Evolutionary conservation across 2,888 invertebrate species (phyloP), one percentile per base, ranked within the genome.

Genomic region (Tipula helvola): DNA sequence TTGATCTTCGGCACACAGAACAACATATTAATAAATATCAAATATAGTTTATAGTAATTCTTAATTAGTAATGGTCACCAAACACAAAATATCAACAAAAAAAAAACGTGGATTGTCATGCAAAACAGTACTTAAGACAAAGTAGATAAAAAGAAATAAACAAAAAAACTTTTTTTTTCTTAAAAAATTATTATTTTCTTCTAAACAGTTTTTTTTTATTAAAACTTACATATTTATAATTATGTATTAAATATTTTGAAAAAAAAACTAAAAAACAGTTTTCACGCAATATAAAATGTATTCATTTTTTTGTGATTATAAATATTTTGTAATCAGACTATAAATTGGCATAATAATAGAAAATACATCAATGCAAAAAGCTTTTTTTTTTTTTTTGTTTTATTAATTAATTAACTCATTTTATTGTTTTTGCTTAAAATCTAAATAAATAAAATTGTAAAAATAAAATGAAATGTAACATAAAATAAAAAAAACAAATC

Each of bases 361-460:
- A 71, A 71, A 71, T 71, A 71, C 71, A 71, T 71, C 71, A 71
- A 71, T 71, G 71, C 71, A 71, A 71, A 71, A 71, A 71, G 71
- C 71, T 71, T 71, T 71, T 52, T 71, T 10, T 28, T 71, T 71
- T 28, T 18, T 28, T 71, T 52, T 52, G 12, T 44, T 39, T 39
- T 7, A 39, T 39, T 39, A 39, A 7, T 39, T 39, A 39, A 57
- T 71, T 71, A 71, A 71, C 28, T 52, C n/a, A 28, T 52, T 28
- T 71, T 71, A 12, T 10, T 71, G 10, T 71, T 28, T 28, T 71
- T 71, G 71, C 71, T 71, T 71, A 71, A 71, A 71, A 71, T 71
- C 71, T 71, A 71, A 28, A 71, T 28, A 18, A 28, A 71, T 71
- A 71, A 71, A 71, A 28, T 28, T 4, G 71, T 71, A 18, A 71